Base-by-base conservation (phyloP, 2,797 vertebrate genomes). In the Vultur gryphus region DNA sequence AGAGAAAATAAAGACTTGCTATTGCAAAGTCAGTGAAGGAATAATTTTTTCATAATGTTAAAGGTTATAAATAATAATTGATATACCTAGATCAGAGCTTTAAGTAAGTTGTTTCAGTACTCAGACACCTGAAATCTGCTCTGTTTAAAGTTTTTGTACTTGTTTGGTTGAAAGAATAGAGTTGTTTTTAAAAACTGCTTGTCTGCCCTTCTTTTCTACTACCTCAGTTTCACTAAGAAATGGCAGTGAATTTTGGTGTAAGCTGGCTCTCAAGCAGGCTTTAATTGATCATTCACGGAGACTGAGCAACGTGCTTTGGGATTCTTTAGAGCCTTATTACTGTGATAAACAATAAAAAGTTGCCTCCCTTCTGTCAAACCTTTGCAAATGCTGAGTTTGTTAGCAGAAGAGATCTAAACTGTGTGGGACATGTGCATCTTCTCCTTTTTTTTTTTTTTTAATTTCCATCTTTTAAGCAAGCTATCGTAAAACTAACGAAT, bases 401-500 rank as follows among this genome's bases (percentile, higher is more conserved):
- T 96, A 95, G 88, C 89, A 84, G 62, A 80, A 66, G 48, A 91
- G 84, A 67, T 41, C 44, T 75, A 70, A 95, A 87, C 66, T 78
- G 43, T 11, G 1, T 66, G 77, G 94, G 75, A 86, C 84, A 90
- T 86, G 52, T 86, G 93, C 58, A 15, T 94, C 43, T 66, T 80
- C 52, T 58, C 11, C 55, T 55, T 51, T 39, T 37, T 52, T 64
- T 29, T 75, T 67, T 35, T 81, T 89, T 89, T 85, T 69, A 65
- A 93, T 96, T 93, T 94, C 39, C 46, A 54, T 94, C 55, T 93
- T 96, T 95, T 84, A 92, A 80, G 71, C 89, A 98, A 98, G 98
- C 96, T 97, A 95, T 96, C 85, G 0, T 94, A 96, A 97, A 98
- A 97, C 82, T 94, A 97, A 96, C 87, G 86, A 97, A 91, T 97